These are phyloP conservation scores for Allophyes oxyacanthae DNA, from an alignment of 2,888 invertebrate genomes.

Conservation along the genomic window DNA sequence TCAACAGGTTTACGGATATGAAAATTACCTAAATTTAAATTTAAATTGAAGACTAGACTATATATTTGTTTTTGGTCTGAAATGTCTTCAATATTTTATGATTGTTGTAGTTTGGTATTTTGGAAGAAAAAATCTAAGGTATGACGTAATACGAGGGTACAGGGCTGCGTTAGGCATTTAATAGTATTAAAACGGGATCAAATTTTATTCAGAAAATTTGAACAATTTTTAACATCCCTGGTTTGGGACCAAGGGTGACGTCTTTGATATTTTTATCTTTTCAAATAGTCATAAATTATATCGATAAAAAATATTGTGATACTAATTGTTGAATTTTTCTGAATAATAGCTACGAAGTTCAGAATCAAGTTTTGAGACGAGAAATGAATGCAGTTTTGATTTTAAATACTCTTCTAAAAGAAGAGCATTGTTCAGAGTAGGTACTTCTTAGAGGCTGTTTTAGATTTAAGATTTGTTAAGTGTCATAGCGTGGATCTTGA, in stretches of 20 bases:
- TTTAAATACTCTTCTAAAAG: neutral
- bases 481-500: neutral
- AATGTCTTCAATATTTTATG: conserved; percentile 12
- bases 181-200: conserved; percentile 14
- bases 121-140: neutral
- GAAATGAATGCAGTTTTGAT: too few relatives aligned
- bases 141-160: neutral
- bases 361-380: too few relatives aligned
- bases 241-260: too few relatives aligned
- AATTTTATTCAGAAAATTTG: conserved; percentile 1
- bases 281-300: neutral
- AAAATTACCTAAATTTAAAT: neutral
- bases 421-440: conserved; percentile 5
- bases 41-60: conserved; percentile 10
- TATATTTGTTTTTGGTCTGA: conserved; percentile 26
- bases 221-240: too few relatives aligned
- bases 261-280: neutral
- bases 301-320: neutral
- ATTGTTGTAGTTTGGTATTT: neutral
- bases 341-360: neutral
- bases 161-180: conserved; percentile 41
- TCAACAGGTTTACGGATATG: too few relatives aligned
- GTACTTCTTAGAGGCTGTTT: conserved; percentile 7
- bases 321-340: conserved; percentile 1
- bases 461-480: conserved; percentile 3